These are phyloP conservation scores for Actinostola sp. DNA, from an alignment of 92 coral and sea anemone genomes.

Conservation along the genomic window DNA sequence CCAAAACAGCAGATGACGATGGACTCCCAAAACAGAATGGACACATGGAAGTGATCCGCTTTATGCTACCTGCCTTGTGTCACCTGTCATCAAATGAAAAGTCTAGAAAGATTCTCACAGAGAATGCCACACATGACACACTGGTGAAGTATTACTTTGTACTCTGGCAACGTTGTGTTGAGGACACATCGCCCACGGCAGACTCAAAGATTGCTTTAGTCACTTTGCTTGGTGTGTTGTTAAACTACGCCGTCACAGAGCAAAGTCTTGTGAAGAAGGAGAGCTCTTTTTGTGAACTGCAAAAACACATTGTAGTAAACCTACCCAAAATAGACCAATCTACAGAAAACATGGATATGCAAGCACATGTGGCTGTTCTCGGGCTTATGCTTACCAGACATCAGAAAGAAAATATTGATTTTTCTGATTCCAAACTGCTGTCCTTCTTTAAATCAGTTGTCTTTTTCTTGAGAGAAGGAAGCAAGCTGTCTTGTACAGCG, in stretches of 20 bases:
- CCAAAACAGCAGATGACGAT: too few relatives aligned
- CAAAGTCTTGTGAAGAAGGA: conserved; percentile 49
- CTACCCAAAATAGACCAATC: conserved; percentile 29
- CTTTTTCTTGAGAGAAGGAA: conserved; percentile 61
- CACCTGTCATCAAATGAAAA: conserved; percentile 91
- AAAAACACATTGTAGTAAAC: conserved; percentile 27
- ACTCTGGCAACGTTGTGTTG: conserved; percentile 53
- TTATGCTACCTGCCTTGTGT: conserved; percentile 86
- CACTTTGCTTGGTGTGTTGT: conserved; percentile 71
- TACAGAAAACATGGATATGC: conserved; percentile 26
- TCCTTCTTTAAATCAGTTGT: conserved; percentile 49
- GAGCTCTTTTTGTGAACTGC: conserved; percentile 46
- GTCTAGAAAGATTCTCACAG: conserved; percentile 68
- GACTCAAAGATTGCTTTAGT: conserved; percentile 60
- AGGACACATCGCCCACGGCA: conserved; percentile 6
- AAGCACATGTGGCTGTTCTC: conserved; percentile 68
- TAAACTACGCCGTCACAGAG: conserved; percentile 85
- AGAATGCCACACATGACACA: conserved; percentile 44
- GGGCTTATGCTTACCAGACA: conserved; percentile 71
- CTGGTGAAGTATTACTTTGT: conserved; percentile 60
- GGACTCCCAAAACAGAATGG: not conserved
- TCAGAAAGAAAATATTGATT: conserved; percentile 6
- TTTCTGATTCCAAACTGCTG: conserved; percentile 6
- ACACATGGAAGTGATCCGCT: conserved; percentile 47
- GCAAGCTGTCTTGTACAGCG: not conserved